Base-by-base conservation (phyloP, 2,888 invertebrate genomes). In the Sussaba pulchella region DNA sequence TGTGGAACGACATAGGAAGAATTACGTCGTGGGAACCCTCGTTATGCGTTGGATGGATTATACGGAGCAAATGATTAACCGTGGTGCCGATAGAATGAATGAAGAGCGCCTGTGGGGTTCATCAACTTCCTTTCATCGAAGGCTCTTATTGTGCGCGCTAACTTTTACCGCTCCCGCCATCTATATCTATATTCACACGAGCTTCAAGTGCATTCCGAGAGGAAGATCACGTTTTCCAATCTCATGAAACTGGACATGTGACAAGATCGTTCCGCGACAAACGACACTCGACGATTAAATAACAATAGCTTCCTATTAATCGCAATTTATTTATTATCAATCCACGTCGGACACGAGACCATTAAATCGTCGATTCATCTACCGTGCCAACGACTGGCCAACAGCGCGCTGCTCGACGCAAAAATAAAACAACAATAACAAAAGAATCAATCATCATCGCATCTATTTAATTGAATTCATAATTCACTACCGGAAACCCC, bases 321-420 rank as follows among this genome's bases (percentile, higher is more conserved):
- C 10, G 39, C 47, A 36, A 69, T 73, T 69, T 64, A 74, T 78
- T 14, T 54, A 41, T 39, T n/a, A n/a, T n/a, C 52, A 54, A n/a
- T 26, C 26, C 26, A n/a, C n/a, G n/a, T 45, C 19, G 43, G 63
- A 61, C 24, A 14, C 41, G 12, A 39, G 8, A 10, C 26, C 17
- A 19, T 63, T 21, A 69, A 54, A 26, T 67, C 9, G 31, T 41
- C 26, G 24, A 63, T 14, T 31, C 41, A 39, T 57, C 57, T 8
- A 61, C 63, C 39, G 47, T 19, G 59, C 14, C 41, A 14, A 59
- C 41, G 26, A 50, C 59, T 47, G 17, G 47, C 17, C n/a, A 2
- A 14, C n/a, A n/a, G 17, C 8, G 54, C 39, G 21, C 26, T 12
- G 12, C 12, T 26, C 21, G 70, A 77, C 54, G 45, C 47, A 43